Percentiles rank a stretch among this genome's conserved stretches.
Evolutionary conservation across 2,888 invertebrate genomes (phyloP).

Genomic region (Acrocera orbiculus): DNA sequence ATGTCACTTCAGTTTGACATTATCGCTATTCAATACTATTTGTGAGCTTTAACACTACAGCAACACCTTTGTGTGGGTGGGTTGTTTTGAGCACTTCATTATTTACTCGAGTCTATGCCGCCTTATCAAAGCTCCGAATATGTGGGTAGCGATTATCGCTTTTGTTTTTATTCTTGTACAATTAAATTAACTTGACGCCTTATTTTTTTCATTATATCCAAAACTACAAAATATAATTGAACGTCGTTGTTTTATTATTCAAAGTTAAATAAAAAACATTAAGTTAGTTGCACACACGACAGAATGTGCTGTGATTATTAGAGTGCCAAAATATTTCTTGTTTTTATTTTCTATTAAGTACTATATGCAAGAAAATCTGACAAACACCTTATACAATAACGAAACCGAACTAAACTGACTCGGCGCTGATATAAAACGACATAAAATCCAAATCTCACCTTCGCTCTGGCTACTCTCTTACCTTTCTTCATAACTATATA

Average conservation of each 20-base stretch:
- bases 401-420: constrained; percentile 17
- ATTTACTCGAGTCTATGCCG: constrained; percentile 8
- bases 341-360: too few relatives aligned
- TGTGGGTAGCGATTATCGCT: too few relatives aligned
- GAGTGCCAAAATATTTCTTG: too few relatives aligned
- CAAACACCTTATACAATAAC: constrained; percentile 17
- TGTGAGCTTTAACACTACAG: constrained; percentile 4
- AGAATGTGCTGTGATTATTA: too few relatives aligned
- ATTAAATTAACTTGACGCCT: too few relatives aligned
- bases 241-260: too few relatives aligned
- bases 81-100: constrained; percentile 4
- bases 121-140: constrained; percentile 10
- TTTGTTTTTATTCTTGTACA: too few relatives aligned
- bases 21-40: constrained; percentile 6
- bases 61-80: neutral
- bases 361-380: too few relatives aligned
- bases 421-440: constrained; percentile 8
- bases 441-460: constrained; percentile 6
- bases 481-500: constrained; percentile 7
- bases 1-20: constrained; percentile 17
- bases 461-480: constrained; percentile 4
- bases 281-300: too few relatives aligned
- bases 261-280: too few relatives aligned
- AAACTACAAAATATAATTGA: too few relatives aligned
- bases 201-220: too few relatives aligned